These are phyloP conservation scores for Karalla daura DNA, from an alignment of 2,797 vertebrate species.

Conservation along the genomic window DNA sequence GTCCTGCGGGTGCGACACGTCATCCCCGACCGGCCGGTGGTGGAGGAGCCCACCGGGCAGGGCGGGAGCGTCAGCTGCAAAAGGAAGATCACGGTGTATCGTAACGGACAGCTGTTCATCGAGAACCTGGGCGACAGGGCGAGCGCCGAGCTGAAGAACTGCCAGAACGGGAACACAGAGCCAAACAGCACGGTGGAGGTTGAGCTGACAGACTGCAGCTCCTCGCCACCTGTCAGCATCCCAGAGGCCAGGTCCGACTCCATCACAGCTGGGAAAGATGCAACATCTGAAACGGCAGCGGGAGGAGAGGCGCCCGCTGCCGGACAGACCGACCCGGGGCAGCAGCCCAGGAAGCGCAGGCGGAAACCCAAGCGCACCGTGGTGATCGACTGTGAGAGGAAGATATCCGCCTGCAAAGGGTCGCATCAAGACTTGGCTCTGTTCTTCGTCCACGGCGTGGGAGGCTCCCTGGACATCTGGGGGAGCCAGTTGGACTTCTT, in stretches of 20 bases:
- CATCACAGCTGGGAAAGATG: constrained; percentile 42
- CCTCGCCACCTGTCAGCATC: constrained; percentile 13
- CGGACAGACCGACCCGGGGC: constrained; percentile 52
- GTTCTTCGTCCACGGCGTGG: constrained; percentile 97
- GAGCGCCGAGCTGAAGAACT: constrained; percentile 81
- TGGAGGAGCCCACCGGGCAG: constrained; percentile 68
- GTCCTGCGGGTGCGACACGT: constrained; percentile 90
- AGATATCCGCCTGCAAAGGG: constrained; percentile 91
- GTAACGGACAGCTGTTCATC: constrained; percentile 92
- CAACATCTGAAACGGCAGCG: constrained; percentile 25
- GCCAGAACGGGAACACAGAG: constrained; percentile 79
- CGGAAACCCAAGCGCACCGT: constrained; percentile 91
- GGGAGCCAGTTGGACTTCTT: constrained; percentile 96
- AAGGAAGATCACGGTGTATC: constrained; percentile 92
- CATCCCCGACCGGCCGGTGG: constrained; percentile 72
- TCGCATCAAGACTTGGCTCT: constrained; percentile 90
- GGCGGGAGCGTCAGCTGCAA: constrained; percentile 88
- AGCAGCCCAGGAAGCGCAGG: constrained; percentile 71
- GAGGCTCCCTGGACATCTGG: constrained; percentile 97
- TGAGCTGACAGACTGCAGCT: constrained; percentile 79
- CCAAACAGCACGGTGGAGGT: constrained; percentile 80
- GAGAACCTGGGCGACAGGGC: constrained; percentile 90
- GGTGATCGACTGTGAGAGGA: constrained; percentile 92
- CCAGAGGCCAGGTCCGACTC: constrained; percentile 42
- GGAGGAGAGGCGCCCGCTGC: constrained; percentile 28